These are phyloP conservation scores for Alcis repandata DNA, from an alignment of 2,888 invertebrate genomes.

Conservation along the genomic window DNA sequence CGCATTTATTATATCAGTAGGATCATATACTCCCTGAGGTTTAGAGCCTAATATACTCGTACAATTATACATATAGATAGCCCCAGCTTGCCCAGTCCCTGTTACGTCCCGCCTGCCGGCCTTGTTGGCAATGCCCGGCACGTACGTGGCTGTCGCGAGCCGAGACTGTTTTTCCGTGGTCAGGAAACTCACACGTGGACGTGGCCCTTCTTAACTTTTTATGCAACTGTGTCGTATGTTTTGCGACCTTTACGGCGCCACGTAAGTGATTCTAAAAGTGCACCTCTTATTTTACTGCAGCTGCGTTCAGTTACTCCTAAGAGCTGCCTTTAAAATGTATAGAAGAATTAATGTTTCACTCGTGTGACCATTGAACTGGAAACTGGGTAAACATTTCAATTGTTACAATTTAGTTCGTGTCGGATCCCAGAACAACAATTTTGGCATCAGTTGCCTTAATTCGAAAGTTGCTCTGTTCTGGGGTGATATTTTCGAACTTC, in stretches of 20 bases:
- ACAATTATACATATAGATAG: too few relatives aligned
- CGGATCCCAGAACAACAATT: conserved; percentile 57
- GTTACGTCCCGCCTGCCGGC: conserved; percentile 42
- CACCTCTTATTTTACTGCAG: conserved; percentile 36
- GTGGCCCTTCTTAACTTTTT: conserved; percentile 57
- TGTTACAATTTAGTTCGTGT: conserved; percentile 53
- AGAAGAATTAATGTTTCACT: conserved; percentile 20
- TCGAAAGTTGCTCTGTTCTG: conserved; percentile 63
- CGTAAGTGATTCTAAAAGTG: conserved; percentile 32
- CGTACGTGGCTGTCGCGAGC: conserved; percentile 68
- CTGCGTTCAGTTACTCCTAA: conserved; percentile 16
- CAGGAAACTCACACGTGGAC: conserved; percentile 66
- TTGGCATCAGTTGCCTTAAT: conserved; percentile 69
- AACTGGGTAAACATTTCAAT: conserved; percentile 55
- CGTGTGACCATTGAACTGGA: conserved; percentile 39
- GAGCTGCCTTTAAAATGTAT: conserved; percentile 18
- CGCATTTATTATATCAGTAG: background rate
- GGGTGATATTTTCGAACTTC: conserved; percentile 59
- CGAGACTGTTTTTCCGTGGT: conserved; percentile 71
- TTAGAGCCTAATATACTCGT: too few relatives aligned
- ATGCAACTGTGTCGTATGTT: conserved; percentile 59
- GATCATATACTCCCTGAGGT: background rate
- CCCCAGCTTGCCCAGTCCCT: background rate
- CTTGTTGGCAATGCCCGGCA: conserved; percentile 66
- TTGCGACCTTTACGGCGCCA: conserved; percentile 43